Evolutionary conservation across 2,797 vertebrate species (phyloP), one percentile per base, ranked within the genome.

Genomic region (Characodon lateralis): DNA sequence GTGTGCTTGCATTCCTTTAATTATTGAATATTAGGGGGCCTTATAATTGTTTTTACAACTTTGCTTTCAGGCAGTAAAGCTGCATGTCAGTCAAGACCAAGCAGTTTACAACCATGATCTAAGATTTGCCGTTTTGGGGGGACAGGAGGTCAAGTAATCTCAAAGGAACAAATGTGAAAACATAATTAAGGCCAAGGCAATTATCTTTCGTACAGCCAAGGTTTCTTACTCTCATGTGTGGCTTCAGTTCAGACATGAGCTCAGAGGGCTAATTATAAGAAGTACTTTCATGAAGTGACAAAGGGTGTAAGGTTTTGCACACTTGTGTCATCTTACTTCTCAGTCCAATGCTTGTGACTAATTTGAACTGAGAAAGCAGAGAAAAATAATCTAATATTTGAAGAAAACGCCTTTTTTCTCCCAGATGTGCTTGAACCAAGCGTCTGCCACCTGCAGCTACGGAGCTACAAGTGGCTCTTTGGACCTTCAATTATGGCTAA

Each of bases 81-180:
- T 39, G 1, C 71, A 51, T 22, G 58, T 78, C 77, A 12, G 39
- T 78, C 51, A 73, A 24, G 26, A 31, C 12, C 55, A 56, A 0
- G 41, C n/a, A 74, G 72, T 84, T 74, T 77, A 71, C 39, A 8
- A 56, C 59, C 59, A 3, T 72, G 56, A 13, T 72, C 69, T 61
- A 12, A 51, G 48, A 18, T 50, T 43, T 13, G 39, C 31, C 2
- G 26, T 80, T 22, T 13, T 50, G 39, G 82, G 51, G 31, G 28
- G 24, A 75, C 68, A 72, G 48, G 14, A 48, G 46, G 56, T 41
- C 56, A 78, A 65, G 63, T 12, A 41, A 22, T 9, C 24, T n/a
- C 0, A 24, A 53, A 26, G 72, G 56, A 28, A 51, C 28, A 26
- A 20, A 22, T 74, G n/a, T 74, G 16, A 55, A 59, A 41, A 68